A percentile compares a stretch with the other conserved stretches of the same genome.
These are phyloP conservation scores for Fregata magnificens DNA, from an alignment of 2,113 vertebrate genomes.

Conservation along the genomic window DNA sequence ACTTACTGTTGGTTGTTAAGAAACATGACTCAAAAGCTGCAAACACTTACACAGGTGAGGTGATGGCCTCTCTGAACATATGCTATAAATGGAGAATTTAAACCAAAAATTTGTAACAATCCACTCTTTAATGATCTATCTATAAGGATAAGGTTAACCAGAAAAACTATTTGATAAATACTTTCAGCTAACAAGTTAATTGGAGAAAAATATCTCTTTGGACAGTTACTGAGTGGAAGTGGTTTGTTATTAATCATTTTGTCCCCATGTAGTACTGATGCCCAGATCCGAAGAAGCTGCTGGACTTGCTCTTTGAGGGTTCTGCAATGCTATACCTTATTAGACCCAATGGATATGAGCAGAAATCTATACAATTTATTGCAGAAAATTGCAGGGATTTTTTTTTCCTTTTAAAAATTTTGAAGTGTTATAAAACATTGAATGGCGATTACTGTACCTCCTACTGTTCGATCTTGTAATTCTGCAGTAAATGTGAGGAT, in stretches of 20 bases:
- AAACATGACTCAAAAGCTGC: not conserved
- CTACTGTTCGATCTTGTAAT: not conserved
- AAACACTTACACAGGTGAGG: not conserved
- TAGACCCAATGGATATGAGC: slow-evolving; percentile 35
- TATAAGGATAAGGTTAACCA: not conserved
- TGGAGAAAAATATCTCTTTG: not conserved
- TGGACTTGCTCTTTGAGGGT: slow-evolving; percentile 28
- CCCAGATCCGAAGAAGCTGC: not conserved
- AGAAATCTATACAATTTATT: slow-evolving; percentile 35
- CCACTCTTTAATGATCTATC: not conserved
- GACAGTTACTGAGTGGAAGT: not conserved
- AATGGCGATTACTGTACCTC: slow-evolving; percentile 47
- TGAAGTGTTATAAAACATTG: slow-evolving; percentile 45
- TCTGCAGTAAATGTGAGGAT: slow-evolving; percentile 25
- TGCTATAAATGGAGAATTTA: not conserved
- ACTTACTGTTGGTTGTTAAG: not conserved
- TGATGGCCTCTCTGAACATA: not conserved
- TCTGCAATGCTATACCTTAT: slow-evolving; percentile 15
- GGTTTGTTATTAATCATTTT: not conserved
- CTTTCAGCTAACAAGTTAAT: not conserved
- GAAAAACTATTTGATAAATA: not conserved
- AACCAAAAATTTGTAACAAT: not conserved
- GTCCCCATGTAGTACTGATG: not conserved
- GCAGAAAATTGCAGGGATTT: slow-evolving; percentile 19
- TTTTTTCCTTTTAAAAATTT: slow-evolving; percentile 29